phyloP scores from a whole-genome alignment of 2,888 invertebrate genomes.

The Drosophila pegasa region DNA sequence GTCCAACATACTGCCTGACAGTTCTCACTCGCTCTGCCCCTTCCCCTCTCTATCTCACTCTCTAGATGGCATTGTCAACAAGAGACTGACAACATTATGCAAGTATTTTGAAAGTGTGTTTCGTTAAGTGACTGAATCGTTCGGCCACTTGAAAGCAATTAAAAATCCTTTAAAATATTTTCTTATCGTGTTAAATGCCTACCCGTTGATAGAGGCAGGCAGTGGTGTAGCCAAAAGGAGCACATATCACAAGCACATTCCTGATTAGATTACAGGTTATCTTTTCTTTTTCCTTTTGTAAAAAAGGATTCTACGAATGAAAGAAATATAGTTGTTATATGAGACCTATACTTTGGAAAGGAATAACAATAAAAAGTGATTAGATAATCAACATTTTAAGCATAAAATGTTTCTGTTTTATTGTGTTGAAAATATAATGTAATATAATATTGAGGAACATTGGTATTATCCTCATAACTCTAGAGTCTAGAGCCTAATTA shows the following conservation, averaged over 20 bases:
- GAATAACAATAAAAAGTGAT: background rate
- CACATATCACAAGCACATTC: slow-evolving; percentile 3
- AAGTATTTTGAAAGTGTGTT: slow-evolving; percentile 47
- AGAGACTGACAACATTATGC: slow-evolving; percentile 29
- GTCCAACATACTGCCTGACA: slow-evolving; percentile 12
- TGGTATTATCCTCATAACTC: too few relatives aligned
- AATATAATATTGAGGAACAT: too few relatives aligned
- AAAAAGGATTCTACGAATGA: slow-evolving; percentile 2
- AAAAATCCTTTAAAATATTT: slow-evolving; percentile 78
- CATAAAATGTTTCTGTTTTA: too few relatives aligned
- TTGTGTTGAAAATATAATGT: too few relatives aligned
- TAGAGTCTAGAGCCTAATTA: too few relatives aligned
- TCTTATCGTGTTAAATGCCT: slow-evolving; percentile 66
- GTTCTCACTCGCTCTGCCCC: background rate
- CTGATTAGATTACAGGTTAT: slow-evolving; percentile 4
- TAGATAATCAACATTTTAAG: background rate
- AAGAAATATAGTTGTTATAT: background rate
- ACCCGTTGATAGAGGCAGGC: slow-evolving; percentile 41
- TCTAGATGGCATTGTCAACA: slow-evolving; percentile 42
- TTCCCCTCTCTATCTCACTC: background rate
- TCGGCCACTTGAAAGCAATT: slow-evolving; percentile 77
- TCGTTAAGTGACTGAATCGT: slow-evolving; percentile 40
- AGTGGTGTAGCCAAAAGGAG: slow-evolving; percentile 40
- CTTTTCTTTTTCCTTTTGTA: background rate
- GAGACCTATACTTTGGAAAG: background rate